Evolutionary conservation across 2,888 invertebrate genomes (phyloP).

Genomic region (Helicoverpa assulta): DNA sequence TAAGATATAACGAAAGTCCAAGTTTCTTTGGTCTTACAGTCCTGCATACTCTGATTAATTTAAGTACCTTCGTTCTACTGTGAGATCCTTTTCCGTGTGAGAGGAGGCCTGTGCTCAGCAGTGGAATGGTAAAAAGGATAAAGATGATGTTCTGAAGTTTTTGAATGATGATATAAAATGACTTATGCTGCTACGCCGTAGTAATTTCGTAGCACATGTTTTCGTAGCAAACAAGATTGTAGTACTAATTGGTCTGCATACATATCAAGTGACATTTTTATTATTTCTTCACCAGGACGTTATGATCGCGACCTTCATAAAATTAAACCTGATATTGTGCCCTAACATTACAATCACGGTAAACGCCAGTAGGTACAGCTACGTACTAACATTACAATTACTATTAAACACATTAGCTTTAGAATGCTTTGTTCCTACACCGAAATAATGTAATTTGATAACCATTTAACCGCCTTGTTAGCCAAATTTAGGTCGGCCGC

Average conservation of each 20-base stretch:
- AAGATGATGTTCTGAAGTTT: too few species aligned
- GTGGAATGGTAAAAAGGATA: too few species aligned
- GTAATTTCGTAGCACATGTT: neutral
- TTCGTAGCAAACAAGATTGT: neutral
- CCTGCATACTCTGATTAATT: too few species aligned
- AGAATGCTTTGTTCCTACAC: slow-evolving; percentile 12
- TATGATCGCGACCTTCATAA: too few species aligned
- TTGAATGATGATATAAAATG: too few species aligned
- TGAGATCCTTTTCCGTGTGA: too few species aligned
- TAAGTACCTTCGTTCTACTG: too few species aligned
- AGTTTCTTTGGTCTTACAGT: too few species aligned
- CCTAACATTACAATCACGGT: neutral
- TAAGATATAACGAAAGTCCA: neutral
- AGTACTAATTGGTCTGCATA: too few species aligned
- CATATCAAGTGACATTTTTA: too few species aligned
- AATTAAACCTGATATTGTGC: neutral
- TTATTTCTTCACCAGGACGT: too few species aligned
- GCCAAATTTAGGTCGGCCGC: slow-evolving; percentile 22
- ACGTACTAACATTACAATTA: neutral
- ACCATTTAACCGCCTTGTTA: slow-evolving; percentile 26
- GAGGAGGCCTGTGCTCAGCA: too few species aligned
- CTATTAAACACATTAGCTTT: neutral
- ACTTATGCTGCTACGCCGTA: neutral
- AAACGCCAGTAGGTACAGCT: neutral
- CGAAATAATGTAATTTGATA: slow-evolving; percentile 33